Conservation (phyloP, 2,888 invertebrate genomes). For the Cosmopolites sordidus region DNA sequence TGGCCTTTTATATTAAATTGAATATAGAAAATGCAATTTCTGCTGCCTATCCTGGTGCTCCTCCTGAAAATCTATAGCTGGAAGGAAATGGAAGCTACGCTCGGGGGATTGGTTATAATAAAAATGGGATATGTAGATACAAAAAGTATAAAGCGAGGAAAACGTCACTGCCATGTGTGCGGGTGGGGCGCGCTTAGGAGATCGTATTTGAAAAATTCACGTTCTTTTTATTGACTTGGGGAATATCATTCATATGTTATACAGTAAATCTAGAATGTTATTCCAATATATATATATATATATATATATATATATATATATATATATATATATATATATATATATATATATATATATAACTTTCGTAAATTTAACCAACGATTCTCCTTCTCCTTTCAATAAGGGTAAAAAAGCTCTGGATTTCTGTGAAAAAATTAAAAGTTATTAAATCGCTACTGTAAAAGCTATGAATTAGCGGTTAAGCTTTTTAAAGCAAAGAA, state of each 20-base stretch:
- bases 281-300: too few relatives aligned
- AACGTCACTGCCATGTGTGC: conserved; percentile 48
- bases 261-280: too few relatives aligned
- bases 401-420: too few relatives aligned
- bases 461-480: too few relatives aligned
- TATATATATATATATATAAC: too few relatives aligned
- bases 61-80: conserved; percentile 38
- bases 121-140: conserved; percentile 49
- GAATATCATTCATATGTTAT: neutral
- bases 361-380: too few relatives aligned
- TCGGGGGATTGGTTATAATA: conserved; percentile 48
- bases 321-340: too few relatives aligned
- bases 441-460: too few relatives aligned
- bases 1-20: conserved; percentile 28
- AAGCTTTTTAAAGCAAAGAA: too few relatives aligned
- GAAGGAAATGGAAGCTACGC: conserved; percentile 41
- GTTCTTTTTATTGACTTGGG: neutral
- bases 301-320: too few relatives aligned
- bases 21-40: conserved; percentile 28
- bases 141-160: conserved; percentile 46
- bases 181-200: conserved; percentile 14
- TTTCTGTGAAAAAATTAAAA: too few relatives aligned
- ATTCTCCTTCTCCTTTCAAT: too few relatives aligned
- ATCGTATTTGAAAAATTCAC: conserved; percentile 1
- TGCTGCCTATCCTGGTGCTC: conserved; percentile 23